These are phyloP conservation scores for Drosophila obscura DNA, from an alignment of 1,140 invertebrate species.

Conservation along the genomic window DNA sequence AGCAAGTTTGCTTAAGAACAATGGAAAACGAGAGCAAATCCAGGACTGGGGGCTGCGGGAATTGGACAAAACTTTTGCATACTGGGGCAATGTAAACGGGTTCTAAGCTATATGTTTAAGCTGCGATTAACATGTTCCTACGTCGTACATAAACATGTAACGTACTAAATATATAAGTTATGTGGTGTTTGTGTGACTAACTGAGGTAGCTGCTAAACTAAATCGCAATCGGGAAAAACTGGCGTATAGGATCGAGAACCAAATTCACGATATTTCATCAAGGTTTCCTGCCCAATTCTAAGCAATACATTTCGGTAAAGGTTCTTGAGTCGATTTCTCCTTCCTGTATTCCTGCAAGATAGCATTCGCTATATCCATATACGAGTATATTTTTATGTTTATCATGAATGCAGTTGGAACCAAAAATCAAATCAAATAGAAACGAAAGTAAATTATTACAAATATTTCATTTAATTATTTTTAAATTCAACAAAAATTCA, in stretches of 20 bases:
- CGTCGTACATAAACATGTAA: conserved; percentile 57
- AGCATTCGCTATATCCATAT: conserved; percentile 27
- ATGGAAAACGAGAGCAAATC: conserved; percentile 33
- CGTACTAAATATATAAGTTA: conserved; percentile 29
- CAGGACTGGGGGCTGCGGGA: background rate
- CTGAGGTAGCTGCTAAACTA: conserved; percentile 65
- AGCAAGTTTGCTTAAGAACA: conserved; percentile 69
- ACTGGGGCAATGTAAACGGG: conserved; percentile 6
- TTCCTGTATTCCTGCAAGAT: conserved; percentile 63
- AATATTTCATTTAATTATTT: conserved; percentile 82
- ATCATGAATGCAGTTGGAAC: conserved; percentile 34
- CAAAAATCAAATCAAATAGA: conserved; percentile 10
- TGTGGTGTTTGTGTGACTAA: conserved; percentile 55
- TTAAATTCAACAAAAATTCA: conserved; percentile 83
- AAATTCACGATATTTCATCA: background rate
- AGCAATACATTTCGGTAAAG: conserved; percentile 59
- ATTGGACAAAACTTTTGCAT: conserved; percentile 29
- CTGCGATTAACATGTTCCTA: conserved; percentile 83
- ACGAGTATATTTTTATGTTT: conserved; percentile 4
- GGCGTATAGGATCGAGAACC: conserved; percentile 9
- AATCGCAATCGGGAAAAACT: conserved; percentile 42
- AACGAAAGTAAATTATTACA: conserved; percentile 61
- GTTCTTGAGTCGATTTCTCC: conserved; percentile 17
- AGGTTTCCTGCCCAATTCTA: conserved; percentile 48
- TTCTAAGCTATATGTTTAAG: conserved; percentile 60